Evolutionary conservation across 2,113 vertebrate species (phyloP).

Genomic region (Mus pahari): DNA sequence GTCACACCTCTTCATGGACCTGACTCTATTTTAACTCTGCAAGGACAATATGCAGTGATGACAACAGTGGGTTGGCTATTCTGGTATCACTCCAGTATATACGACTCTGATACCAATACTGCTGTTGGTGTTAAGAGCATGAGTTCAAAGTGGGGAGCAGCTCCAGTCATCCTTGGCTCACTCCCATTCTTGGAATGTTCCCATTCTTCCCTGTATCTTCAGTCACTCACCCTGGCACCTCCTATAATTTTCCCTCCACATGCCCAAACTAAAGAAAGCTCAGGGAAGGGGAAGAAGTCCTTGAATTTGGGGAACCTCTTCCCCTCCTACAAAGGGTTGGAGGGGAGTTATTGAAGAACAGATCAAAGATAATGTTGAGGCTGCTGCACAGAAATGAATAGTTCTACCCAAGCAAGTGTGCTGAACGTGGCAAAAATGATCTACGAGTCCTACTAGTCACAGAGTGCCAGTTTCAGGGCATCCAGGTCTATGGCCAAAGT

Average conservation of each 20-base stretch:
- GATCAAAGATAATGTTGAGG: background rate
- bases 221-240: background rate
- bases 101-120: background rate
- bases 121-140: background rate
- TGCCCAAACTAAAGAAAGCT: background rate
- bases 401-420: background rate
- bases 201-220: background rate
- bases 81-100: background rate
- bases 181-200: background rate
- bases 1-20: conserved; percentile 20
- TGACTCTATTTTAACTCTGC: background rate
- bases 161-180: background rate
- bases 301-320: background rate
- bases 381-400: background rate
- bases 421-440: background rate
- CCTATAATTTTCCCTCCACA: background rate
- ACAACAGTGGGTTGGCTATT: background rate
- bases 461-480: background rate
- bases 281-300: background rate
- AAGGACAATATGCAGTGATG: conserved; percentile 3
- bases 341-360: background rate
- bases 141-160: background rate
- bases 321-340: too few species aligned
- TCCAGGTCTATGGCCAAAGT: background rate
- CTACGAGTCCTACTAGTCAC: background rate